Percentiles rank a stretch among this genome's conserved stretches.
Conservation (phyloP, 2,113 vertebrate species). For the Atlantisia rogersi region DNA sequence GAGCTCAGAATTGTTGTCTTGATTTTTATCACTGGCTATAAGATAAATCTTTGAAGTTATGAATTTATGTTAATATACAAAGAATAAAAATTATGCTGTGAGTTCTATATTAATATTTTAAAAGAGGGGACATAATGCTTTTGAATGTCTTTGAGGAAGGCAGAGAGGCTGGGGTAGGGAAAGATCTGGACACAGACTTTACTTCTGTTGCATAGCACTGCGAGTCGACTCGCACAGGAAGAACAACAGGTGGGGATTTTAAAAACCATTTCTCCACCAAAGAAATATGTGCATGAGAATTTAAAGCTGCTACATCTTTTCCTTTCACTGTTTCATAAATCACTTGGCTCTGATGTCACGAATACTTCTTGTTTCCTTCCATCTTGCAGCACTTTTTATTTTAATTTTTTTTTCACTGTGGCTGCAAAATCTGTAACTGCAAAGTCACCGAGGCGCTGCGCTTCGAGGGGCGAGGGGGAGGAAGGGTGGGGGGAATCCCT, state of each 20-base stretch:
- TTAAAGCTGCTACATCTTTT: slow-evolving; percentile 26
- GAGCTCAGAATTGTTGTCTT: neutral
- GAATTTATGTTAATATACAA: slow-evolving; percentile 13
- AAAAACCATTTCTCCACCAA: neutral
- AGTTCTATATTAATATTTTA: neutral
- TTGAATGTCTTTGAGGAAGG: neutral
- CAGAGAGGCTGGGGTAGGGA: neutral
- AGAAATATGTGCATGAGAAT: neutral
- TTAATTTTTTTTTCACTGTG: neutral
- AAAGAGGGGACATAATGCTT: neutral
- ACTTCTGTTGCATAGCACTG: neutral
- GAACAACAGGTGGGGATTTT: neutral
- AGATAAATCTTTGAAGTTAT: slow-evolving; percentile 35
- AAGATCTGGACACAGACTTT: neutral
- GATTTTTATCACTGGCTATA: slow-evolving; percentile 8
- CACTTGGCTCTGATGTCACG: neutral
- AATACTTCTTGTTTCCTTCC: slow-evolving; percentile 11
- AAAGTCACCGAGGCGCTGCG: neutral
- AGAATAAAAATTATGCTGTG: neutral
- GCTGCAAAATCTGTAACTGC: slow-evolving; percentile 18
- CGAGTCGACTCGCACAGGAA: neutral
- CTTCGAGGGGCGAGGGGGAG: neutral
- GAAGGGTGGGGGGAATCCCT: neutral
- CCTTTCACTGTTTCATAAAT: slow-evolving; percentile 20
- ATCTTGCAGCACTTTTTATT: neutral